Conservation (phyloP, 2,888 invertebrate species). For the Ischnus inquisitorius region DNA sequence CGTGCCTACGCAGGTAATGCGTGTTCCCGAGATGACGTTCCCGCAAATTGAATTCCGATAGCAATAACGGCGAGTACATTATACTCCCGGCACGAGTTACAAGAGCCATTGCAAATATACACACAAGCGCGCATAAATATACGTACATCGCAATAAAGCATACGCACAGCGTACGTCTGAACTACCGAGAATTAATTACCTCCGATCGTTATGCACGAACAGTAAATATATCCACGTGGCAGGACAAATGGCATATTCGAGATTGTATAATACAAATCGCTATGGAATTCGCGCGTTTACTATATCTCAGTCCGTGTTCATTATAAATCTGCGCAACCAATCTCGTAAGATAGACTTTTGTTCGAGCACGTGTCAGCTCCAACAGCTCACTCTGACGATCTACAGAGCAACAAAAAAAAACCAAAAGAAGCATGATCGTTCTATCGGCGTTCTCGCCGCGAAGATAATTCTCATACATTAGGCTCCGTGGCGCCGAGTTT, state of each 20-base stretch:
- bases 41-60: slow-evolving; percentile 66
- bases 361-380: neutral
- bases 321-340: slow-evolving; percentile 16
- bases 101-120: slow-evolving; percentile 26
- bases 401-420: neutral
- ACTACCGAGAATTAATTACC: slow-evolving; percentile 63
- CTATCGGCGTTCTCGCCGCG: neutral
- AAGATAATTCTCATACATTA: slow-evolving; percentile 23
- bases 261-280: slow-evolving; percentile 47
- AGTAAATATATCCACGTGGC: slow-evolving; percentile 55
- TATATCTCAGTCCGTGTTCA: neutral
- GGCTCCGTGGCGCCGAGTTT: slow-evolving; percentile 7
- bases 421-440: neutral
- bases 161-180: slow-evolving; percentile 22
- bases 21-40: slow-evolving; percentile 60
- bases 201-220: slow-evolving; percentile 51
- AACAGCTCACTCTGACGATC: neutral
- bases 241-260: slow-evolving; percentile 49
- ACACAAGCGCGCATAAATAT: neutral
- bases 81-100: slow-evolving; percentile 13
- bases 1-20: slow-evolving; percentile 61
- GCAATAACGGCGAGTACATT: slow-evolving; percentile 49
- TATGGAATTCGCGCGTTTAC: slow-evolving; percentile 23
- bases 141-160: slow-evolving; percentile 6
- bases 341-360: slow-evolving; percentile 4